Evolutionary conservation across 2,888 invertebrate genomes (phyloP).

Genomic region (Odontocolon sp.): DNA sequence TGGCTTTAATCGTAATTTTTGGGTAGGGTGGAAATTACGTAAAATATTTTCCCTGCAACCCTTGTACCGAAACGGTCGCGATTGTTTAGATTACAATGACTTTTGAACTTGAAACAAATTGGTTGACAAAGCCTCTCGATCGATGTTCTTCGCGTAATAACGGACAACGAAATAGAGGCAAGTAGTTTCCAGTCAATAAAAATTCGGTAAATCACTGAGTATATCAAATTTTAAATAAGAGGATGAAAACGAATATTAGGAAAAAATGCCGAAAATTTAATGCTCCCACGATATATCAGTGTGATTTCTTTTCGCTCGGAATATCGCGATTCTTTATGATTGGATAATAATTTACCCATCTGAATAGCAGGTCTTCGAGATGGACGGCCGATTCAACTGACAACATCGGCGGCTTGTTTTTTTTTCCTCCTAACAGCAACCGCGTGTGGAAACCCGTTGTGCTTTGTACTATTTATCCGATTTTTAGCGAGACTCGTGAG

Average conservation of each 20-base stretch:
- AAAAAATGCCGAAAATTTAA: conserved; percentile 7
- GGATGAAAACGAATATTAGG: conserved; percentile 6
- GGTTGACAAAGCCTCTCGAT: conserved; percentile 24
- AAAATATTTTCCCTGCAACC: conserved; percentile 3
- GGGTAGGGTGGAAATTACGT: conserved; percentile 5
- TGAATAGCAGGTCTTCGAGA: conserved; percentile 41
- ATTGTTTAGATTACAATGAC: conserved; percentile 10
- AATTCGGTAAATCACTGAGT: neutral
- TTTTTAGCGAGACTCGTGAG: conserved; percentile 10
- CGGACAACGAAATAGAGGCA: conserved; percentile 55
- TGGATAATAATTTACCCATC: conserved; percentile 10
- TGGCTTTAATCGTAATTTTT: conserved; percentile 44
- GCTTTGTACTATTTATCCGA: conserved; percentile 12
- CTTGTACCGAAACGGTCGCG: neutral
- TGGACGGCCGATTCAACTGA: conserved; percentile 27
- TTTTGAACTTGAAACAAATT: neutral
- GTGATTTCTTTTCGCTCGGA: conserved; percentile 1
- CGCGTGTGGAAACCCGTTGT: conserved; percentile 38
- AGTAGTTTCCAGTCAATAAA: conserved; percentile 37
- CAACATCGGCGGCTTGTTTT: conserved; percentile 41
- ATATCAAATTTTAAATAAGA: conserved; percentile 10
- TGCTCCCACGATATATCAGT: neutral
- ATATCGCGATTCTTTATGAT: neutral
- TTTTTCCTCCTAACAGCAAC: conserved; percentile 53
- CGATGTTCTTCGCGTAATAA: conserved; percentile 37